Evolutionary conservation across 2,113 vertebrate species (phyloP).

Genomic region (Boulengeromyrus knoepffleri): DNA sequence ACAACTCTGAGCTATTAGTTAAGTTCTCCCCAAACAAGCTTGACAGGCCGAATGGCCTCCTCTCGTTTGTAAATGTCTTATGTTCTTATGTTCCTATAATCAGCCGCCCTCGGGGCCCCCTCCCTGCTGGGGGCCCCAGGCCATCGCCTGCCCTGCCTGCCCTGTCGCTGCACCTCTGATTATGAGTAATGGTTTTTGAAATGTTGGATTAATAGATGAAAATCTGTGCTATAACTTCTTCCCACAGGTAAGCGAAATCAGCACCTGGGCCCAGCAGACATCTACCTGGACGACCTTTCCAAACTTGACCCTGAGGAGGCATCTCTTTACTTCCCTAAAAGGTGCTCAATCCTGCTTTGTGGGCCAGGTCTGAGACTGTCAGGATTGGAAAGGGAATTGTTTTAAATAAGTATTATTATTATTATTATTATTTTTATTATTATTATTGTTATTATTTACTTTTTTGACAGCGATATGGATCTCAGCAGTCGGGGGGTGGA

Average conservation of each 20-base stretch:
- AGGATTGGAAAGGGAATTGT: background rate
- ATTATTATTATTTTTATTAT: background rate
- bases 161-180: background rate
- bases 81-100: no score
- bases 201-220: background rate
- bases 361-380: background rate
- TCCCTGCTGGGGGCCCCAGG: no score
- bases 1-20: no score
- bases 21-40: no score
- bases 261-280: constrained; percentile 65
- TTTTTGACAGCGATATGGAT: constrained; percentile 57
- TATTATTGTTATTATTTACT: background rate
- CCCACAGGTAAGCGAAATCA: constrained; percentile 59
- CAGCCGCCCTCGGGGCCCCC: no score
- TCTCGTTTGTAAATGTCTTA: no score
- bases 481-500: constrained; percentile 41
- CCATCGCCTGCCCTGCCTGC: background rate
- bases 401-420: background rate
- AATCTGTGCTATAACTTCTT: background rate
- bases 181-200: background rate
- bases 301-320: constrained; percentile 63
- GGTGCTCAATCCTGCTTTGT: constrained; percentile 49
- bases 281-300: constrained; percentile 74
- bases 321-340: constrained; percentile 73
- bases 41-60: no score